Conservation (phyloP, 1,140 invertebrate genomes). For the Megathymus violae region DNA sequence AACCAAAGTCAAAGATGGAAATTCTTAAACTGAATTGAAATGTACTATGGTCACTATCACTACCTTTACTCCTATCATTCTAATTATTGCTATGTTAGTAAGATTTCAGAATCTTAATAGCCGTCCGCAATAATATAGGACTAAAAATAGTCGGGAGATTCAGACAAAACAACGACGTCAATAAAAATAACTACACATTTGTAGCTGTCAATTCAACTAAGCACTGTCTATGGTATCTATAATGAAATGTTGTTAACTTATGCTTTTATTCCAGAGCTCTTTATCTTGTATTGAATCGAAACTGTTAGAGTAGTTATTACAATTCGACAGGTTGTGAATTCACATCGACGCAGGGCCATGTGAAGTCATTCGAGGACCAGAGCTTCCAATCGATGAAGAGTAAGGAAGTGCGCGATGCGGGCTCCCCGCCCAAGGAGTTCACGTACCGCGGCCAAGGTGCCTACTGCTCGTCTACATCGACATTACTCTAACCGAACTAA, state of each 20-base stretch:
- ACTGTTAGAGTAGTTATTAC: constrained; percentile 54
- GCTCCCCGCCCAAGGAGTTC: constrained; percentile 88
- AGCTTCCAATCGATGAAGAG: constrained; percentile 90
- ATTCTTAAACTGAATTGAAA: no score
- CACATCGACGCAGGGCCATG: constrained; percentile 83
- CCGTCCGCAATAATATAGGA: no score
- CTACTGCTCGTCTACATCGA: constrained; percentile 52
- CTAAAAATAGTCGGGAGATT: no score
- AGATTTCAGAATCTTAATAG: no score
- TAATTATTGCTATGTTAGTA: no score
- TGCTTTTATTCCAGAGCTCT: constrained; percentile 2
- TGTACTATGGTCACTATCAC: no score
- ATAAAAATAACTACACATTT: no score
- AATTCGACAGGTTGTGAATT: constrained; percentile 77
- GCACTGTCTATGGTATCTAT: no score
- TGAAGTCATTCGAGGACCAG: constrained; percentile 88
- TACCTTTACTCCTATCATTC: no score
- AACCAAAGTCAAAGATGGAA: no score
- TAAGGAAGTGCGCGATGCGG: constrained; percentile 90
- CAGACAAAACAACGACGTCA: no score
- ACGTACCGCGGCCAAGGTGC: constrained; percentile 81
- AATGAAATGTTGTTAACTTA: not conserved
- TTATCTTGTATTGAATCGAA: constrained; percentile 24
- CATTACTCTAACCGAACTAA: constrained; percentile 70
- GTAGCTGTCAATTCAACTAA: no score